A percentile compares a stretch with the other conserved stretches of the same genome.
phyloP scores from a whole-genome alignment of 2,113 vertebrate genomes.

The Chaenogobius annularis region DNA sequence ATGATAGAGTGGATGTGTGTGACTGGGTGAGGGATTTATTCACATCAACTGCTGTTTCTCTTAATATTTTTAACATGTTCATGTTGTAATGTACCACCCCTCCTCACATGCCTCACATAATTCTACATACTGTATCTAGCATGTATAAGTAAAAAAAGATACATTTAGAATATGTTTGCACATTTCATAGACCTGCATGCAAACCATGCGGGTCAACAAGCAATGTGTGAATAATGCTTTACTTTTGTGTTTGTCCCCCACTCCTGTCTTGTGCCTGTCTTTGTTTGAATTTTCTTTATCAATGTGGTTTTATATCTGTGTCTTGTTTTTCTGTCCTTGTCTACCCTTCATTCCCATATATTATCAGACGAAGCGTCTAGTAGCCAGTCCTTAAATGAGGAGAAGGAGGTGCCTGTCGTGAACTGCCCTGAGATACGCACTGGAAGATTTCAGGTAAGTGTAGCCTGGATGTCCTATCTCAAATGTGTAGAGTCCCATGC shows the following conservation, averaged over 20 bases:
- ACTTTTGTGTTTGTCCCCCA: conserved; percentile 52
- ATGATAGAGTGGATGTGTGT: conserved; percentile 51
- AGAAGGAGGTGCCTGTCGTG: conserved; percentile 38
- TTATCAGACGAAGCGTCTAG: conserved; percentile 65
- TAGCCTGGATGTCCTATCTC: too few species aligned
- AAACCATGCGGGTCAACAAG: conserved; percentile 34
- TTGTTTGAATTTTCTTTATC: conserved; percentile 35
- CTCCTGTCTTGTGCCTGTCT: conserved; percentile 53
- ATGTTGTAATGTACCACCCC: conserved; percentile 34
- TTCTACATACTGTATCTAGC: conserved; percentile 16
- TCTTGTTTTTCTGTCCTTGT: conserved; percentile 53
- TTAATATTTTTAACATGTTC: conserved; percentile 33
- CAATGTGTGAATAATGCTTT: conserved; percentile 49
- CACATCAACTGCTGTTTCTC: conserved; percentile 48
- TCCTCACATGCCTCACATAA: conserved; percentile 37
- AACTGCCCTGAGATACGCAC: conserved; percentile 56
- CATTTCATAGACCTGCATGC: conserved; percentile 53
- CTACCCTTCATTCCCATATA: conserved; percentile 49
- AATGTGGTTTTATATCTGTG: conserved; percentile 42
- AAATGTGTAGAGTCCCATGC: too few species aligned
- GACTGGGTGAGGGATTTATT: conserved; percentile 52
- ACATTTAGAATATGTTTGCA: conserved; percentile 22
- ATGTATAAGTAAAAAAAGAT: conserved; percentile 22
- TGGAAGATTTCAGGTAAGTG: conserved; percentile 74
- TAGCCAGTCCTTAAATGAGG: conserved; percentile 57